Conservation (phyloP, 2,113 vertebrate genomes). For the Nestor notabilis region DNA sequence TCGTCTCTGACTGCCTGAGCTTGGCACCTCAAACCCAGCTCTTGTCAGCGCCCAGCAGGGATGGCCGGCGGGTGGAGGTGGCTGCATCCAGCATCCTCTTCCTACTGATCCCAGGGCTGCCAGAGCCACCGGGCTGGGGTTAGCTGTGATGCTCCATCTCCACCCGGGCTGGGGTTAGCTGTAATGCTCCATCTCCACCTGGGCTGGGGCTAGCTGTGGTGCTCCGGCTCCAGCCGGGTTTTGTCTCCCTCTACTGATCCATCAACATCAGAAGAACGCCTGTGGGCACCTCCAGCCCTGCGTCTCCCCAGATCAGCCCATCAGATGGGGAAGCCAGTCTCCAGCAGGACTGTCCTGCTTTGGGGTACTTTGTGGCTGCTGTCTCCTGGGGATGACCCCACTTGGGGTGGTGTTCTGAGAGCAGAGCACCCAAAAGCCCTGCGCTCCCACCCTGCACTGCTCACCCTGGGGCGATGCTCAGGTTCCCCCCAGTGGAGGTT, state of each 20-base stretch:
- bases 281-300: neutral
- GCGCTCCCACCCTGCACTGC: rapidly evolving
- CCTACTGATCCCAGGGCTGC: rapidly evolving
- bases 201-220: neutral
- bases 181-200: neutral
- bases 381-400: neutral
- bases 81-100: neutral
- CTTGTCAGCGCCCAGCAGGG: rapidly evolving
- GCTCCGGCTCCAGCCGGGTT: neutral
- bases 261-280: neutral
- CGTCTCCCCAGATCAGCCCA: rapidly evolving
- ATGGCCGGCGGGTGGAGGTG: neutral
- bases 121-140: neutral
- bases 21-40: neutral
- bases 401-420: neutral
- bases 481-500: rapidly evolving
- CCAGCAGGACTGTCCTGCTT: neutral
- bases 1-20: neutral
- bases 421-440: neutral
- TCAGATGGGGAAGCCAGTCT: neutral
- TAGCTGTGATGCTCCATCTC: neutral
- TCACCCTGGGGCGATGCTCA: neutral
- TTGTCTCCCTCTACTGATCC: conserved; percentile 68
- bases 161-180: neutral
- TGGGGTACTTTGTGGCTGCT: neutral